Evolutionary conservation across 2,113 vertebrate genomes (phyloP).

Genomic region (Sterrhoptilus dennistouni): DNA sequence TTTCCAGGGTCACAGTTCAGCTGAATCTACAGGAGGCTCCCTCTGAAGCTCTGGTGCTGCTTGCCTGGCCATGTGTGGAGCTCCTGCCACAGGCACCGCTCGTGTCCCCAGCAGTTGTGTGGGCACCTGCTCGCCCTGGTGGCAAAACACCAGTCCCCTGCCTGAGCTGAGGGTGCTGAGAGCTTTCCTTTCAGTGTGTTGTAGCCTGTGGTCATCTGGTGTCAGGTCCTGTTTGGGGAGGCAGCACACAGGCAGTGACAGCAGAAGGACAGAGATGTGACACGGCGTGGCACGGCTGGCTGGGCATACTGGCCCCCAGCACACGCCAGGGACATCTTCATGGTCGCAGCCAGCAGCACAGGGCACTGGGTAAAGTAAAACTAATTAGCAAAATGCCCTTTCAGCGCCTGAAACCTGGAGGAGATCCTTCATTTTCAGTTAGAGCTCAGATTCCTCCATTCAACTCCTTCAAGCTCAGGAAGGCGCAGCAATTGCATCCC

Average conservation of each 20-base stretch:
- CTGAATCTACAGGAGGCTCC: background rate
- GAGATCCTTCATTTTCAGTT: background rate
- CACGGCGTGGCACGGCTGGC: fast-evolving
- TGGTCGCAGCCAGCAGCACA: background rate
- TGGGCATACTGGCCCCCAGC: background rate
- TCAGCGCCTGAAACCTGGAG: background rate
- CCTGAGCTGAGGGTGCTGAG: background rate
- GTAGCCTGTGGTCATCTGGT: background rate
- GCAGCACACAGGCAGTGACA: background rate
- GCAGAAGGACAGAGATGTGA: background rate
- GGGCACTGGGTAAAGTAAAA: background rate
- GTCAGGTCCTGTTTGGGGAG: background rate
- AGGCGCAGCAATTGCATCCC: background rate
- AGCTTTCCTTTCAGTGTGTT: background rate
- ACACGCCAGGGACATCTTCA: background rate
- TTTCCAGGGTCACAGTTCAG: background rate
- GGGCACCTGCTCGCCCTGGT: background rate
- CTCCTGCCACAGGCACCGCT: background rate
- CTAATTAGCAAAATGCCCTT: background rate
- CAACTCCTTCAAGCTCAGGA: background rate
- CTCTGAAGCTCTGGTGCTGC: background rate
- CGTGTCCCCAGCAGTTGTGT: fast-evolving
- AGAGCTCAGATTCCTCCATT: background rate
- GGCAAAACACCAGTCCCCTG: background rate
- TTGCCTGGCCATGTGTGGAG: background rate